Percentiles rank a stretch among this genome's conserved stretches.
These are phyloP conservation scores for Miltochrista miniata DNA, from an alignment of 2,888 invertebrate species.

Conservation along the genomic window DNA sequence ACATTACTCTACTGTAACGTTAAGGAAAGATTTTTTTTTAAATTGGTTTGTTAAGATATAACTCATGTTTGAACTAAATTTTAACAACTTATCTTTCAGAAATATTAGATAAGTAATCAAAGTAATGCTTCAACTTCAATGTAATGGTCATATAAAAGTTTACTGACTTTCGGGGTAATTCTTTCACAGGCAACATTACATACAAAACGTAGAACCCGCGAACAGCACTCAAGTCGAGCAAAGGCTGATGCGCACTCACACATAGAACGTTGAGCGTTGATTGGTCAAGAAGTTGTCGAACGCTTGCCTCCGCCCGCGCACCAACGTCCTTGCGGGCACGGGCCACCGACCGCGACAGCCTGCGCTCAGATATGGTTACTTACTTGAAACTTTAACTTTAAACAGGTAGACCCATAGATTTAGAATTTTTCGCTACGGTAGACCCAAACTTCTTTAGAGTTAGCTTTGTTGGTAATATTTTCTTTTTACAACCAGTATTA, in stretches of 20 bases:
- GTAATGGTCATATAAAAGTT: too few species aligned
- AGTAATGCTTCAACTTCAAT: too few species aligned
- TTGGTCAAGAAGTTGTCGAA: conserved; percentile 62
- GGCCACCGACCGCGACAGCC: conserved; percentile 70
- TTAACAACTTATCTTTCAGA: too few species aligned
- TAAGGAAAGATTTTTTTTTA: too few species aligned
- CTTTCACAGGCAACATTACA: too few species aligned
- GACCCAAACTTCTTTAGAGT: conserved; percentile 23
- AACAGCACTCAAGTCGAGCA: conserved; percentile 30
- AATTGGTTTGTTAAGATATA: too few species aligned
- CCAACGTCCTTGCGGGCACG: conserved; percentile 79
- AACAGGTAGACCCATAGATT: conserved; percentile 45
- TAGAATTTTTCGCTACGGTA: too few species aligned
- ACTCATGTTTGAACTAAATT: too few species aligned
- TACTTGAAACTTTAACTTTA: conserved; percentile 38
- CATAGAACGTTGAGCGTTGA: conserved; percentile 28
- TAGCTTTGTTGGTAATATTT: conserved; percentile 10
- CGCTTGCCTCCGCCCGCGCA: conserved; percentile 74
- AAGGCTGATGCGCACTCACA: conserved; percentile 46
- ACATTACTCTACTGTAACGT: too few species aligned
- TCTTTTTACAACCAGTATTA: too few species aligned
- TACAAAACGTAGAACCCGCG: background rate
- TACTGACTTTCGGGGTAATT: too few species aligned
- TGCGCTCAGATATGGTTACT: conserved; percentile 45
- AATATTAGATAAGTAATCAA: too few species aligned